Percentiles rank a stretch among this genome's conserved stretches.
These are phyloP conservation scores for Epicauta chinensis DNA, from an alignment of 1,140 invertebrate species.

Conservation along the genomic window DNA sequence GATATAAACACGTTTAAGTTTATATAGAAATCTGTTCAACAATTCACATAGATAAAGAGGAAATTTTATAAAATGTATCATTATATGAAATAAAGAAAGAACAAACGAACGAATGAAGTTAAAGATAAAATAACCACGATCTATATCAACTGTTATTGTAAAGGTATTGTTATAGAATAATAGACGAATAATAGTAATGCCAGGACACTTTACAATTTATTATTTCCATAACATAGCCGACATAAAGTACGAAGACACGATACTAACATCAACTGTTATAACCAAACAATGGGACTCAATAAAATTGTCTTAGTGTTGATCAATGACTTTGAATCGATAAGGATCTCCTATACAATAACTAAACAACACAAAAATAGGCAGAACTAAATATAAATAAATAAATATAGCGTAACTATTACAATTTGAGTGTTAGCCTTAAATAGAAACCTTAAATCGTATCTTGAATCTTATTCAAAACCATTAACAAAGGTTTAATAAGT, in stretches of 20 bases:
- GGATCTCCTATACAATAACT: no score
- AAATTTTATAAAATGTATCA: constrained; percentile 7
- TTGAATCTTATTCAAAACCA: no score
- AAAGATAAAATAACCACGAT: constrained; percentile 3
- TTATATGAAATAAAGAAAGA: background rate
- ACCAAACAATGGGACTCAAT: constrained; percentile 8
- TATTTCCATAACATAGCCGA: constrained; percentile 14
- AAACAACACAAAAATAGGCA: no score
- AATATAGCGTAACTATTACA: no score
- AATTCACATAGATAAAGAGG: no score
- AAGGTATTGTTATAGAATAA: constrained; percentile 10
- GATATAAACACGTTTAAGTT: no score
- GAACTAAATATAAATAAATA: no score
- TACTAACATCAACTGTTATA: constrained; percentile 5
- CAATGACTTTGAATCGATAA: background rate
- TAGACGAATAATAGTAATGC: constrained; percentile 10
- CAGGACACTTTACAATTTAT: constrained; percentile 14
- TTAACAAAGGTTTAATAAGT: no score
- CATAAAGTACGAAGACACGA: constrained; percentile 12
- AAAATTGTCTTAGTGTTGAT: constrained; percentile 6
- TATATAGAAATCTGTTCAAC: no score
- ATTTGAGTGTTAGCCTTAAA: no score
- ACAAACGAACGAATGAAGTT: no score
- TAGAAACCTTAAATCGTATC: no score
- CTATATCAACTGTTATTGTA: constrained; percentile 6